Evolutionary conservation across 2,888 invertebrate genomes (phyloP).

Genomic region (Neocrepidodera transversa): DNA sequence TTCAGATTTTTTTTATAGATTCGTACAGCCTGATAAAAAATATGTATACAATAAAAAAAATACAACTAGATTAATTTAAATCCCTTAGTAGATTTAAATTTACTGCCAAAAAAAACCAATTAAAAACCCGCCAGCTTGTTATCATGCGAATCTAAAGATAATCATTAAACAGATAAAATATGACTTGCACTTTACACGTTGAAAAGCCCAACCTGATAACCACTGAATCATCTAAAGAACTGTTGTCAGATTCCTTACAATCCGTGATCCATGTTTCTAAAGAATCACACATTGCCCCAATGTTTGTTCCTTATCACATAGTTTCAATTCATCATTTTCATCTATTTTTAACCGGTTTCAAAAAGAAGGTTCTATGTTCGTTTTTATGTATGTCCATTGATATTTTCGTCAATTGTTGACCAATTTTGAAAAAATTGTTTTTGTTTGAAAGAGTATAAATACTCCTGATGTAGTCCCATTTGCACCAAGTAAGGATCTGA

Average conservation of each 20-base stretch:
- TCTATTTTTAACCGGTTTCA: too few species aligned
- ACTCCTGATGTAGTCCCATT: too few species aligned
- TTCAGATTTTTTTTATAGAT: too few species aligned
- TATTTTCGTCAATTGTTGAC: too few species aligned
- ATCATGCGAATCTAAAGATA: slow-evolving; percentile 16
- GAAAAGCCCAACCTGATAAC: slow-evolving; percentile 63
- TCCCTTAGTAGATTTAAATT: neutral
- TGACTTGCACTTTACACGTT: slow-evolving; percentile 70
- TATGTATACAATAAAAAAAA: neutral
- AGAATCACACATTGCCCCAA: slow-evolving; percentile 54
- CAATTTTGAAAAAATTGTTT: too few species aligned
- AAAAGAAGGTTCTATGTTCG: too few species aligned
- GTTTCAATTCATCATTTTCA: too few species aligned
- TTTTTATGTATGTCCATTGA: too few species aligned
- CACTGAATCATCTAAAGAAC: slow-evolving; percentile 48
- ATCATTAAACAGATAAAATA: slow-evolving; percentile 18
- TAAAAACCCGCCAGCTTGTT: slow-evolving; percentile 25
- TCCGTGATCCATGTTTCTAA: slow-evolving; percentile 56
- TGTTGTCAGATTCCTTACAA: slow-evolving; percentile 56
- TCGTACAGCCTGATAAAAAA: too few species aligned
- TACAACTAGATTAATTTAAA: neutral
- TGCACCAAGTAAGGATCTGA: too few species aligned
- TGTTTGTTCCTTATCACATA: too few species aligned
- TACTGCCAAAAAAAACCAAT: slow-evolving; percentile 1
- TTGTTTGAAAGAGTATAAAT: too few species aligned